phyloP scores from a whole-genome alignment of 1,140 invertebrate genomes.

The Asobara japonica region DNA sequence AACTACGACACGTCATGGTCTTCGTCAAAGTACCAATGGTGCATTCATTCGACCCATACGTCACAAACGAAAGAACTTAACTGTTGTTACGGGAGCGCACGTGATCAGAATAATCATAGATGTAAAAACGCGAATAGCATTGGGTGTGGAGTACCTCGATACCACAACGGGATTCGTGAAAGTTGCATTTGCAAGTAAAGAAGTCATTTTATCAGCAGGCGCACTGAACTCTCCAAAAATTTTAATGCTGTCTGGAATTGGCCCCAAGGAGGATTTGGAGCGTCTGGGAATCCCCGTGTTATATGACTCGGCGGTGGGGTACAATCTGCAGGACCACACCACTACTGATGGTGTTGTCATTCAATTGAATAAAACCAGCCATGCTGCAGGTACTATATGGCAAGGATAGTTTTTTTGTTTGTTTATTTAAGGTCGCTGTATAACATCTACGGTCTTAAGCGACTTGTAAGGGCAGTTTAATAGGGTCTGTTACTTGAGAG shows the following conservation, averaged over 20 bases:
- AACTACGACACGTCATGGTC: constrained; percentile 73
- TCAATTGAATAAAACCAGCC: constrained; percentile 57
- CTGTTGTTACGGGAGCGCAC: constrained; percentile 71
- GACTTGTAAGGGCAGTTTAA: too few species aligned
- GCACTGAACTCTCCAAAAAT: constrained; percentile 76
- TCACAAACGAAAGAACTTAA: constrained; percentile 73
- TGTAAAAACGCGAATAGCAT: constrained; percentile 61
- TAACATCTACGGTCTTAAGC: too few species aligned
- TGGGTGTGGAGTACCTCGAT: constrained; percentile 71
- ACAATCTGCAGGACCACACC: constrained; percentile 79
- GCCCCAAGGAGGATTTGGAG: constrained; percentile 74
- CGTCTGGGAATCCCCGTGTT: constrained; percentile 74
- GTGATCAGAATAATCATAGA: constrained; percentile 72
- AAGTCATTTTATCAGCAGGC: constrained; percentile 76
- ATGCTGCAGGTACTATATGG: too few species aligned
- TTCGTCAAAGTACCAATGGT: constrained; percentile 71
- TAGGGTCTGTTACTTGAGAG: too few species aligned
- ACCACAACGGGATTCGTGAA: constrained; percentile 50
- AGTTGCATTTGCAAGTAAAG: constrained; percentile 67
- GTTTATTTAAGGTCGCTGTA: too few species aligned
- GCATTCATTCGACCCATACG: constrained; percentile 69
- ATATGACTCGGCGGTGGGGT: constrained; percentile 75
- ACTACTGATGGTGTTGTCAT: constrained; percentile 73
- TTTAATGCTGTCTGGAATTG: constrained; percentile 80
- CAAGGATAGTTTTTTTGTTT: too few species aligned